phyloP scores from a whole-genome alignment of 2,888 invertebrate genomes.

The Drosophila percnosoma region DNA sequence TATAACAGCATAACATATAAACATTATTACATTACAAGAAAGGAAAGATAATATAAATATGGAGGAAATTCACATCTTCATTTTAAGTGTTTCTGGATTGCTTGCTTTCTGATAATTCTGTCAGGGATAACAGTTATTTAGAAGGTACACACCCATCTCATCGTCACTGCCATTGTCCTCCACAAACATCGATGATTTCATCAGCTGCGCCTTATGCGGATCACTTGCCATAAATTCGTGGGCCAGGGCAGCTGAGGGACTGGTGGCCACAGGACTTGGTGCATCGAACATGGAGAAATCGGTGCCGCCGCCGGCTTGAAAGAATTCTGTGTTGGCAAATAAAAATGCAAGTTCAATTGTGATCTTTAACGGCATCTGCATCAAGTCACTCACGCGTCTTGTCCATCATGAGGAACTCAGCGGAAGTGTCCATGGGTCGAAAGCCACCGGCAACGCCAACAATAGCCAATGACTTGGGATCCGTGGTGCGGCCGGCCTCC shows the following conservation, averaged over 20 bases:
- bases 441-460: constrained; percentile 56
- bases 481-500: constrained; percentile 69
- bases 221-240: constrained; percentile 87
- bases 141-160: constrained; percentile 65
- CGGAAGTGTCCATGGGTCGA: constrained; percentile 77
- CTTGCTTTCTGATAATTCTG: background rate
- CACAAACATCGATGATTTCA: constrained; percentile 91
- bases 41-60: background rate
- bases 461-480: constrained; percentile 66
- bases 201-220: constrained; percentile 90
- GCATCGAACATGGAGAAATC: constrained; percentile 78
- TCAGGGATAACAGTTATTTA: background rate
- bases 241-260: constrained; percentile 88
- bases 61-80: background rate
- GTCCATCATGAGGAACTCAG: constrained; percentile 81
- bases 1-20: background rate
- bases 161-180: constrained; percentile 79
- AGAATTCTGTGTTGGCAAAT: constrained; percentile 67
- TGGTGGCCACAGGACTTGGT: constrained; percentile 82
- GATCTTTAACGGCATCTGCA: background rate
- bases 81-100: background rate
- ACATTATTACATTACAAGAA: background rate
- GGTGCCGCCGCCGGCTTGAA: constrained; percentile 67
- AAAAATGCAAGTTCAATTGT: background rate
- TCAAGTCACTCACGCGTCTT: constrained; percentile 76